phyloP scores from a whole-genome alignment of 1,140 invertebrate genomes.

The Drosophila novamexicana region DNA sequence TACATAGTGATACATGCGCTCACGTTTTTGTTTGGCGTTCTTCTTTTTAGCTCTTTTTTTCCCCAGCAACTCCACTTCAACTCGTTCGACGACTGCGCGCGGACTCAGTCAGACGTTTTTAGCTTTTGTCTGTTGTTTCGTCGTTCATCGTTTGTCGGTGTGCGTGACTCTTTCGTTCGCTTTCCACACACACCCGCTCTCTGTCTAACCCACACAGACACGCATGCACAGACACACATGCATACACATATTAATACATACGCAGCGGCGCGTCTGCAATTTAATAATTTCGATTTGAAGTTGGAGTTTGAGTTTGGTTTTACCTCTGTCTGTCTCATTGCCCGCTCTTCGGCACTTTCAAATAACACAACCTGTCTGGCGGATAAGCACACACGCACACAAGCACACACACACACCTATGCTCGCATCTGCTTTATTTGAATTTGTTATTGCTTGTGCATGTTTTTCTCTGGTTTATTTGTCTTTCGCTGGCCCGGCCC shows the following conservation, averaged over 20 bases:
- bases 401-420: slow-evolving; percentile 6
- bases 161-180: slow-evolving; percentile 57
- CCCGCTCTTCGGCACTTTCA: slow-evolving; percentile 38
- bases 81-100: slow-evolving; percentile 56
- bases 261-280: slow-evolving; percentile 56
- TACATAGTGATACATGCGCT: slow-evolving; percentile 30
- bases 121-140: slow-evolving; percentile 64
- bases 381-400: slow-evolving; percentile 19
- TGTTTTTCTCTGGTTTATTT: slow-evolving; percentile 39
- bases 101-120: slow-evolving; percentile 63
- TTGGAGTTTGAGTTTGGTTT: slow-evolving; percentile 19
- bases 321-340: slow-evolving; percentile 7
- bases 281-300: slow-evolving; percentile 73
- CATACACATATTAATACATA: slow-evolving; percentile 8
- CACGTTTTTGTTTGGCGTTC: slow-evolving; percentile 53
- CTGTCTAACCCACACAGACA: slow-evolving; percentile 17
- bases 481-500: slow-evolving; percentile 20
- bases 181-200: slow-evolving; percentile 13
- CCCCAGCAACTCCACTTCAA: slow-evolving; percentile 53
- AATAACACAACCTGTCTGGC: slow-evolving; percentile 55
- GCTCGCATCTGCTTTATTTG: slow-evolving; percentile 46
- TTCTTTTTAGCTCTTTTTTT: slow-evolving; percentile 34
- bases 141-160: slow-evolving; percentile 40
- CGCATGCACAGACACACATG: slow-evolving; percentile 6
- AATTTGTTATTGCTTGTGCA: slow-evolving; percentile 47